Base-by-base conservation (phyloP, 2,888 invertebrate species). In the Gymnosoma rotundatum region DNA sequence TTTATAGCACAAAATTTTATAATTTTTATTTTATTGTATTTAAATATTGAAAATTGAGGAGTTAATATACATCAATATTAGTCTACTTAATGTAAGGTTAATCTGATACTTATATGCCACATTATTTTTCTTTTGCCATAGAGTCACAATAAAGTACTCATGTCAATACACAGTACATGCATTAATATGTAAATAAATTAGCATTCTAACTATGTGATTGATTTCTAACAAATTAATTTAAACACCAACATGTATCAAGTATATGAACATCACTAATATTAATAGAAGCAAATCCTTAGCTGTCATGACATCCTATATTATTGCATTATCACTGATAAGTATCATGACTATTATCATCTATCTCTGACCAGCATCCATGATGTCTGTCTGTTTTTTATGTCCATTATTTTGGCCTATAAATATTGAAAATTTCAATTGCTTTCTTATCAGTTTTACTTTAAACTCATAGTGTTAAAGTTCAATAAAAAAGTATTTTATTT, bases 321-420 rank as follows among this genome's bases (percentile, higher is more conserved):
- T 52, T 48, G n/a, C 25, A 70, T 54, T 42, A 78, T 63, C 38
- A 21, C 32, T 56, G 9, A 42, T 48, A 25, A 52, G n/a, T 38
- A 54, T 16, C 42, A 45, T 36, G 36, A 78, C 32, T 42, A 60
- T 16, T 25, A 72, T 18, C 9, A 64, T 48, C 38, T 25, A 36
- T n/a, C 42, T 14, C 38, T 38, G 36, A 58, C 58, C 67, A 45
- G 1, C 45, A 32, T 42, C 20, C 36, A 21, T 18, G 38, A 32
- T 63, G 38, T 38, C 8, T 42, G 38, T 38, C 8, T 42, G 38
- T 38, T 5, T 42, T 48, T 25, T 64, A 20, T 21, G n/a, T 20
- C n/a, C 63, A 64, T 20, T 18, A 54, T 58, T 50, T 73, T 82
- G 64, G 70, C 60, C 79, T 85, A 85, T 85, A 85, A 85, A 85